Evolutionary conservation across 2,797 vertebrate species (phyloP), one percentile per base, ranked within the genome.

Genomic region (Oceanodroma leucorhoa): DNA sequence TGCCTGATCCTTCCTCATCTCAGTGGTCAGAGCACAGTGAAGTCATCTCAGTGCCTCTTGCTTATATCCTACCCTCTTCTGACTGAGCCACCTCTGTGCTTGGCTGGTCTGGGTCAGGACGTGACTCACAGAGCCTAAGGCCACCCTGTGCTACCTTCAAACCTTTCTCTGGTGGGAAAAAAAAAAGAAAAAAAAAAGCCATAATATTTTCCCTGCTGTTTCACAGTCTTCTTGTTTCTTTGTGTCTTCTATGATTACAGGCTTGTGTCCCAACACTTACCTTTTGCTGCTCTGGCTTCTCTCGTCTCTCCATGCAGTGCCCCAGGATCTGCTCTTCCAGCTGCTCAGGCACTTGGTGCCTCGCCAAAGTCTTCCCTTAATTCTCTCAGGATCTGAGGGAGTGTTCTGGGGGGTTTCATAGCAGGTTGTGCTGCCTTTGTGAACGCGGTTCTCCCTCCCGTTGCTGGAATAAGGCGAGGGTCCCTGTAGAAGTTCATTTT

Each of bases 361-460:
- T 60, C 6, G 4, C 32, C 32, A 29, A 43, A 67, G 4, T 13
- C 41, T n/a, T 54, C 15, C 20, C 30, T 10, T 36, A 61, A 24
- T n/a, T 41, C 34, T 67, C 16, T 30, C 32, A 50, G 48, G 26
- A 55, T 67, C 32, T 32, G 46, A 67, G 5, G 6, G 40, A 54
- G 9, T 16, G 6, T 58, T 7, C 14, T 32, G 30, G 13, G n/a
- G 22, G 4, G 3, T 5, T 54, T 21, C 24, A 5, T 9, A 21
- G 27, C 22, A 54, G 22, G 16, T 3, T 61, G 54, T 48, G 23
- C 32, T 80, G 16, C 27, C 17, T 75, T 69, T 75, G 43, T 22
- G 38, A 79, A 30, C 0, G 0, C 53, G 38, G 6, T 36, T 64
- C 45, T 66, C 23, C 30, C 20, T 66, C 32, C 15, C 1, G 0